phyloP scores from a whole-genome alignment of 1,140 invertebrate genomes.

The Aphelinus certus region DNA sequence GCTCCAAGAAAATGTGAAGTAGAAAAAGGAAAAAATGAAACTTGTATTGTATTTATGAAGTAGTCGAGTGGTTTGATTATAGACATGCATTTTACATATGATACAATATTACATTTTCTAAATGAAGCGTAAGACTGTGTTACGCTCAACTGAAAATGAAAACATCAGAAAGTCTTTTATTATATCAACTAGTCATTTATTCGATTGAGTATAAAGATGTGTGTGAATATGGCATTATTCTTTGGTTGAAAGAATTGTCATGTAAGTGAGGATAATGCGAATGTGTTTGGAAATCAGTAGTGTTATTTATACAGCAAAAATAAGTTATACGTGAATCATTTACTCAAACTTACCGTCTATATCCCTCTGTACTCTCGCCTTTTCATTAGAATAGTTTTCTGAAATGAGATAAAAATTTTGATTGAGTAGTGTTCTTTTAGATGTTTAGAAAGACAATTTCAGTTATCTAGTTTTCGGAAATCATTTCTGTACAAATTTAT shows the following conservation, averaged over 20 bases:
- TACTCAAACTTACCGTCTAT: constrained; percentile 42
- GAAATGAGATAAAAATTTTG: constrained; percentile 36
- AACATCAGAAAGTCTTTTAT: constrained; percentile 1
- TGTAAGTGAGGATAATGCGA: no score
- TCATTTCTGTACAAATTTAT: no score
- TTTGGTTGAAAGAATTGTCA: background rate
- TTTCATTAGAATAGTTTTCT: constrained; percentile 40
- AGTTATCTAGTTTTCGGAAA: no score
- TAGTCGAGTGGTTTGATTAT: background rate
- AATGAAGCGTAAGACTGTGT: constrained; percentile 16
- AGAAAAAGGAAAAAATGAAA: constrained; percentile 13
- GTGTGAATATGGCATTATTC: background rate
- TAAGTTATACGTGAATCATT: no score
- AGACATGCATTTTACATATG: constrained; percentile 32
- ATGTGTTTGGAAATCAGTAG: no score
- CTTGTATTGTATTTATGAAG: constrained; percentile 1
- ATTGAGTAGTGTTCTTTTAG: background rate
- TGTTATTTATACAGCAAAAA: no score
- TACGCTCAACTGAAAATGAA: constrained; percentile 17
- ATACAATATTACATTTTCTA: constrained; percentile 12
- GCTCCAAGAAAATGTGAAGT: constrained; percentile 18
- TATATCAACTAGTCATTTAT: constrained; percentile 17
- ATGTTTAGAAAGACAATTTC: no score
- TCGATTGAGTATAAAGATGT: background rate
- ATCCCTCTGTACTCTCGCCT: constrained; percentile 50